Base-by-base conservation (phyloP, 2,888 invertebrate genomes). In the Lutraria lutraria region DNA sequence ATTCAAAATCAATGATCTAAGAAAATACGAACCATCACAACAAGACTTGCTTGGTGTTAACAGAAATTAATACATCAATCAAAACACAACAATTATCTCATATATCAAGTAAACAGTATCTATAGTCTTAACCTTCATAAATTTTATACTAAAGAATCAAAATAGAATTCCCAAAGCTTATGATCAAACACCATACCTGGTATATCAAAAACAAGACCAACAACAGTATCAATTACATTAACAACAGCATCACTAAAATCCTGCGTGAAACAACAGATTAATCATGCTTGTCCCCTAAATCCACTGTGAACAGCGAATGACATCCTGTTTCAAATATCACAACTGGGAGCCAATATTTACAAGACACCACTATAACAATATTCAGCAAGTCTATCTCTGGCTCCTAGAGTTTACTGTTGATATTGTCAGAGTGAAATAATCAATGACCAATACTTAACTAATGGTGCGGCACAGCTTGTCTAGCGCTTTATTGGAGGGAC, bases 371-470 rank as follows among this genome's bases (percentile, higher is more conserved):
- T 34, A 76, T 76, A 12, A 34, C 29, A 76, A 13, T 76, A 76
- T 43, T 43, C 43, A 43, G 43, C 43, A 43, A 43, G 43, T 43
- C 43, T 43, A 43, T 43, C 43, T 34, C 76, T 76, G 76, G 31
- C 31, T 76, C 63, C 31, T 29, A 34, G 76, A 76, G 34, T 31
- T 13, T 76, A 76, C 76, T 34, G 76, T 76, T 76, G 76, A 76
- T 76, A 76, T 34, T 31, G 34, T 29, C 34, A 34, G 19, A 31
- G 76, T 34, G 76, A 76, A 76, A 76, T 76, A 76, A 76, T 76
- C 76, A 76, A 76, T 76, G 76, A 76, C 76, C 76, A 76, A 76
- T 76, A 76, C 76, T 63, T n/a, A 63, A 63, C n/a, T 76, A 76
- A 76, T 76, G 31, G 76, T 76, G 21, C 76, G 19, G 76, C 16